Evolutionary conservation across 2,113 vertebrate genomes (phyloP), one percentile per base, ranked within the genome.

Genomic region (Galeopterus variegatus): DNA sequence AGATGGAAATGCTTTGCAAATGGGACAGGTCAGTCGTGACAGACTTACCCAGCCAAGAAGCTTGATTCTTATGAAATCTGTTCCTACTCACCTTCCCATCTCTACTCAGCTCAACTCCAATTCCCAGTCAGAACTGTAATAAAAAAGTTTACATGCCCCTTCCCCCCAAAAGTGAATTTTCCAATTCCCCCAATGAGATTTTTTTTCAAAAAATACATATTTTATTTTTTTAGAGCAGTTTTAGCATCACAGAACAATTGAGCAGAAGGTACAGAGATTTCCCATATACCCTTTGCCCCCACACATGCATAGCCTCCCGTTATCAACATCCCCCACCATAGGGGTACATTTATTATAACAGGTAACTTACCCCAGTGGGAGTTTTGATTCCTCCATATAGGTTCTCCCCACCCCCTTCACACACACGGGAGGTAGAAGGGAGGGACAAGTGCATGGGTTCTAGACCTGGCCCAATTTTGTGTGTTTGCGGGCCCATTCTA

Each of bases 1-100:
- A 97, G 80, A 75, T 0, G 26, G 96, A 97, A 96, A 64, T 84
- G 62, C 23, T 93, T 94, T 97, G 95, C 89, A 95, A 94, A 70
- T 90, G 70, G 41, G 54, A 65, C n/a, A 89, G 21, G 48, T 97
- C 89, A 97, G 13, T 89, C 90, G 15, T 92, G 79, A 92, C 91
- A 79, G n/a, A 33, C 60, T 73, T 73, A 73, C 54, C 70, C 93
- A 93, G 31, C 54, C 70, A 92, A 94, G 73, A 87, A 60, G 15
- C 31, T 72, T 12, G 3, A 26, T 73, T 93, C 92, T 95, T 96
- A 15, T 95, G 70, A 93, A 94, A 64, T 62, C 19, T 45, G 70
- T 21, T 65, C 67, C 92, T 26, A 15, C 24, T 70, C 11, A 14
- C 21, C 18, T 86, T 56, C 28, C 48, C 33, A 52, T 65, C 9